These are phyloP conservation scores for Gambelia wislizenii DNA, from an alignment of 2,797 vertebrate species.

Conservation along the genomic window DNA sequence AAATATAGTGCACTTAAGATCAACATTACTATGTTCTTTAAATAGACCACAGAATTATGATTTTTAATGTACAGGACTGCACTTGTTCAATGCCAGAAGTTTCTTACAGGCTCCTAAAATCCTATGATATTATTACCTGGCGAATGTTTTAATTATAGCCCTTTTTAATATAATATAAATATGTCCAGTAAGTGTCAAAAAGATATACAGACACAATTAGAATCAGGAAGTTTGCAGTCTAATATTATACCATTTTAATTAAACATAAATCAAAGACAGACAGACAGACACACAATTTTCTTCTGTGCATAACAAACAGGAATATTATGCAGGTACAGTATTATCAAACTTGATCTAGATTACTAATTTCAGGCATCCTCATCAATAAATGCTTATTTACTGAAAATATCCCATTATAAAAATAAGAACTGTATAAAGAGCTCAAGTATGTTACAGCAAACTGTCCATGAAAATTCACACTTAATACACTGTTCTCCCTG, in stretches of 20 bases:
- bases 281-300: conserved; percentile 38
- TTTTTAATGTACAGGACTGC: conserved; percentile 9
- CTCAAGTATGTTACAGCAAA: conserved; percentile 64
- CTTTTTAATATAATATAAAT: conserved; percentile 69
- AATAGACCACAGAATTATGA: background rate
- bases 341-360: conserved; percentile 35
- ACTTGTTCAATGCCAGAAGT: conserved; percentile 8
- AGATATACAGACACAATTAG: conserved; percentile 68
- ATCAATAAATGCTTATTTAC: conserved; percentile 70
- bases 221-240: conserved; percentile 56
- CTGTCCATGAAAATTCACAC: conserved; percentile 72
- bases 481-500: conserved; percentile 70
- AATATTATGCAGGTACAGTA: conserved; percentile 55
- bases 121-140: conserved; percentile 29
- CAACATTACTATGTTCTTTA: background rate
- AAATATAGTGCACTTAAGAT: background rate
- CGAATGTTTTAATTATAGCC: conserved; percentile 61
- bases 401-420: conserved; percentile 74
- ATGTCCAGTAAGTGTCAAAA: conserved; percentile 67
- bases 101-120: conserved; percentile 25
- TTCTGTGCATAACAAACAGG: conserved; percentile 57
- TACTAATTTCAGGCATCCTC: conserved; percentile 49
- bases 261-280: conserved; percentile 37
- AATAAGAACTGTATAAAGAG: conserved; percentile 76
- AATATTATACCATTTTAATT: conserved; percentile 50